Base-by-base conservation (phyloP, 2,797 vertebrate species). In the Ciconia nigra region DNA sequence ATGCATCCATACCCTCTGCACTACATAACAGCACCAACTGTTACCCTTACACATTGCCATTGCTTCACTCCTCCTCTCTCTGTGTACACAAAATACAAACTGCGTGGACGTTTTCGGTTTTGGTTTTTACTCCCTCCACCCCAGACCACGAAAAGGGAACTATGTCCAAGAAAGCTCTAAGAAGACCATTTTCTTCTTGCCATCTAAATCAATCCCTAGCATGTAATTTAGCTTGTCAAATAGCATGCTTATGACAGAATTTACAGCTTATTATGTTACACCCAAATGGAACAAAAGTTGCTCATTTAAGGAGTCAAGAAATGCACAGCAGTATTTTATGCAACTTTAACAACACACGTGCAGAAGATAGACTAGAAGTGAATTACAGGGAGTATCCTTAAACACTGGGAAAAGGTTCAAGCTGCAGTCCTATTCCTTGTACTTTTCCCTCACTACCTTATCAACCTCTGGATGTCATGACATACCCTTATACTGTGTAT, bases 401-500 rank as follows among this genome's bases (percentile, higher is more conserved):
- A 71, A 21, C 10, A 21, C 0, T 9, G 19, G 61, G 46, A n/a
- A 71, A 54, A 83, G 7, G 33, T 37, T 82, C 7, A 41, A 72
- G 28, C 15, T 25, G 41, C 25, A 52, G 44, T 24, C 37, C 10
- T 65, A 3, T 13, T 49, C 55, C 35, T 55, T 41, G 22, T 10
- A 16, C 21, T 79, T 67, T 54, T 18, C 24, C 28, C 37, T 87
- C 15, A 6, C 11, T 19, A 35, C 18, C 29, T 81, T 13, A 41
- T 8, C 21, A 9, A 15, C 3, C 12, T 18, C 18, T 18, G 15
- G 31, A 10, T 12, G 8, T 46, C 26, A 24, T 0, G 0, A 41
- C 0, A 0, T 9, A 25, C 7, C 28, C 29, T 31, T 46, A 14
- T n/a, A n/a, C n/a, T n/a, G n/a, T n/a, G n/a, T n/a, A n/a, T 0